Base-by-base conservation (phyloP, 2,113 vertebrate species). In the Okapia johnstoni region DNA sequence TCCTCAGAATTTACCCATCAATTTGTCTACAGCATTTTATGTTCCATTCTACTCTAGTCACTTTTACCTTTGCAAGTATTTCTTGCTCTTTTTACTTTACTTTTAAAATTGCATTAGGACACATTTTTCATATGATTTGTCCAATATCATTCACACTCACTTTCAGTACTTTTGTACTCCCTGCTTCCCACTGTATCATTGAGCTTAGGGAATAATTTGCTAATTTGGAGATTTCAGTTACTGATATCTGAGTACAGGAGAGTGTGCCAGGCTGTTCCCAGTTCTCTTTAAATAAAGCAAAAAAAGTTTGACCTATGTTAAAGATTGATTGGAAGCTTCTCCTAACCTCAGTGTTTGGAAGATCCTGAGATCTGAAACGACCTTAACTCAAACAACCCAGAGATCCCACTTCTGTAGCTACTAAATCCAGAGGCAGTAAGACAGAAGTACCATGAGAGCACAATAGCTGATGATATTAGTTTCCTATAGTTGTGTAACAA, bases 231-330 rank as follows among this genome's bases (percentile, higher is more conserved):
- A 87, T 85, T 86, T 80, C 10, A 55, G 10, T n/a, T 77, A 15
- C 54, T 88, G 2, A 7, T 66, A 66, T 54, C 6, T 55, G 13
- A 60, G 17, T 19, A n/a, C 6, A 46, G 25, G 15, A 52, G 76
- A 46, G 16, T 58, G 0, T 88, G n/a, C 4, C 81, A 88, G 25
- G 19, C 9, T 60, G 5, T 83, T 76, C 9, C 43, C 55, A 33
- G 4, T 83, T 86, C 23, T 94, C 33, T 54, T 92, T 3, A 86
- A 40, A 91, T 85, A 63, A 77, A 60, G 7, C 40, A 60, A 40
- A 66, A 43, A n/a, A 87, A 93, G 61, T 70, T 28, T 50, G 7
- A 94, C 80, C 80, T 58, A 88, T 89, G 55, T 86, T 50, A 85
- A 66, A 50, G 2, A 36, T 40, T 77, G 60, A 61, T 54, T 81